A percentile compares a stretch with the other conserved stretches of the same genome.
phyloP scores from a whole-genome alignment of 2,113 vertebrate species.

The Myotis davidii region DNA sequence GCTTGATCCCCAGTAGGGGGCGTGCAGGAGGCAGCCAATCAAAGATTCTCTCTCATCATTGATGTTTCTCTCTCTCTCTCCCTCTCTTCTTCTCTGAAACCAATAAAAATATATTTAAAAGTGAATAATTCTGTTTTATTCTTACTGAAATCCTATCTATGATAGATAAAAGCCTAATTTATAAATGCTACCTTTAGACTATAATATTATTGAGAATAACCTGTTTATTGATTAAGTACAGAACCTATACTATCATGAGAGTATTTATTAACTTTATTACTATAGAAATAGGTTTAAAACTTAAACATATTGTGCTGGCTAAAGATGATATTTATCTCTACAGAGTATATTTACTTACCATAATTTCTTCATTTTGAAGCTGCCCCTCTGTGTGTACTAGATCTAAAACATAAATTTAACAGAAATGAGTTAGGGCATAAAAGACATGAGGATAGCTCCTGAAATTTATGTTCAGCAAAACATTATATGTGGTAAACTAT shows the following conservation, averaged over 20 bases:
- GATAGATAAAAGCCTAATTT: conserved; percentile 21
- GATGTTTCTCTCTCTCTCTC: too few relatives aligned
- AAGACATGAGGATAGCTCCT: neutral
- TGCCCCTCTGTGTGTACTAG: conserved; percentile 90
- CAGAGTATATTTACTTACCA: conserved; percentile 86
- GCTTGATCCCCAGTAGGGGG: too few relatives aligned
- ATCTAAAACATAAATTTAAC: conserved; percentile 86
- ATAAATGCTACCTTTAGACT: neutral
- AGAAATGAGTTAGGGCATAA: conserved; percentile 53
- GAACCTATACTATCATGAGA: neutral
- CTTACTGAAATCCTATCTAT: neutral
- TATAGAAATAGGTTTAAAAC: neutral
- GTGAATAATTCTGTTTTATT: conserved; percentile 24
- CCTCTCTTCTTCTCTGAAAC: too few relatives aligned
- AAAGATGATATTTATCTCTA: conserved; percentile 27
- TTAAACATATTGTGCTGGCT: neutral
- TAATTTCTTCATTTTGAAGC: conserved; percentile 92
- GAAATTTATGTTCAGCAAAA: conserved; percentile 50
- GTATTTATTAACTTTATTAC: conserved; percentile 22
- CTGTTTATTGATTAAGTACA: neutral
- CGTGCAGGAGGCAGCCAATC: too few relatives aligned
- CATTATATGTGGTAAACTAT: neutral
- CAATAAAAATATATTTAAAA: neutral
- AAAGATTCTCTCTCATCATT: too few relatives aligned
- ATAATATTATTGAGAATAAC: conserved; percentile 38